Evolutionary conservation across 2,797 vertebrate genomes (phyloP), one percentile per base, ranked within the genome.

Genomic region (Percopsis omiscomaycus): DNA sequence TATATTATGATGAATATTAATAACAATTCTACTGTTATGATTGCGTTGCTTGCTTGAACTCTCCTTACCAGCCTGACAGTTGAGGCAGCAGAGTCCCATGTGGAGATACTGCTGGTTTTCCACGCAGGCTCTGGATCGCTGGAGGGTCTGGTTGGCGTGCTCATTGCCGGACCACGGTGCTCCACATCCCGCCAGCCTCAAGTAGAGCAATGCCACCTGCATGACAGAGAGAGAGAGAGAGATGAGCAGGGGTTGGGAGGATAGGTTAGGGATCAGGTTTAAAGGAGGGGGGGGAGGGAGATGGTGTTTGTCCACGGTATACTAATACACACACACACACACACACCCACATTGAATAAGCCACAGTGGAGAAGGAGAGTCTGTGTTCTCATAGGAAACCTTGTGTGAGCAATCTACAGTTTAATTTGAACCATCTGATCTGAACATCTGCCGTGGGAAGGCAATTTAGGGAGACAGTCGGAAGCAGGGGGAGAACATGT

Each of bases 351-450:
- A 61, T 77, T 52, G 75, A 58, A 64, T 27, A 51, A 63, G 68
- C 62, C 69, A 78, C 63, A 70, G 77, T 74, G 80, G 79, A 82
- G 75, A 84, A 70, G 65, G 71, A 84, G 78, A 84, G 74, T 78
- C 62, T 58, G 64, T 56, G 68, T 84, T 86, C 89, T 91, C 86
- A 87, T 85, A 83, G 75, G 86, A 80, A 80, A 81, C 89, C 89
- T 88, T 84, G 84, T 90, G 89, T 75, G 83, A 89, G 82, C 73
- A 91, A 92, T 92, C 84, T 87, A 62, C n/a, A 22, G 60, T 77
- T 80, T 93, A 90, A 93, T 91, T 75, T 64, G 72, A 91, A 92
- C 85, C 90, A 93, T 91, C 89, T 93, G 91, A 92, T 90, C 77
- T 84, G 79, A 87, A 87, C 89, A 91, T 92, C 89, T 89, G 89